Conservation (phyloP, 35 echinoderm and acorn worm species). For the Lytechinus pictus region DNA sequence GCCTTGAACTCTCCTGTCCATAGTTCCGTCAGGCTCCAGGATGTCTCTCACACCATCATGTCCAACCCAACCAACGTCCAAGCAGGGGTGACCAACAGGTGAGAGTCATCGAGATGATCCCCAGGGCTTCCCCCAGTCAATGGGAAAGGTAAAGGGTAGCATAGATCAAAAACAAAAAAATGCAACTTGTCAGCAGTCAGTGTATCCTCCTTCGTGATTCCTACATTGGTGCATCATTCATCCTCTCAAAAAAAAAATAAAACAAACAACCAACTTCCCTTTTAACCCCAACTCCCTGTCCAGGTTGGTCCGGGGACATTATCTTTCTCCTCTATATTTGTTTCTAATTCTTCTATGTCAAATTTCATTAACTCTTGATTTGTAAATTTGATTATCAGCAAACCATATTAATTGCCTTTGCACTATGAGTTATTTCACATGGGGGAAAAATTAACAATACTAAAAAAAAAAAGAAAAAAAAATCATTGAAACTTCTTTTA, state of each 20-base stretch:
- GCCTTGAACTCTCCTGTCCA: slow-evolving; percentile 40
- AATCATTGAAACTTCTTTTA: not conserved
- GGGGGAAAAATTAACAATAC: too few species aligned
- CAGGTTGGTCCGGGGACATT: not conserved
- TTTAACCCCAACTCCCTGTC: not conserved
- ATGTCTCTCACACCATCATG: slow-evolving; percentile 24
- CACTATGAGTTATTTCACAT: not conserved
- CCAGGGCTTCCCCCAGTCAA: not conserved
- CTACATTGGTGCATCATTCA: slow-evolving; percentile 31
- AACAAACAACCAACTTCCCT: not conserved
- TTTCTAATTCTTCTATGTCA: not conserved
- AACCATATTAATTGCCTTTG: not conserved
- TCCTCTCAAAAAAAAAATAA: not conserved
- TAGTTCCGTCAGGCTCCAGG: slow-evolving; percentile 45
- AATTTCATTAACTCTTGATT: not conserved
- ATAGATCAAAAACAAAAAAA: not conserved
- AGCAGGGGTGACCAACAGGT: slow-evolving; percentile 38
- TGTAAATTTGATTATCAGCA: not conserved
- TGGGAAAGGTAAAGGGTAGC: slow-evolving; percentile 54
- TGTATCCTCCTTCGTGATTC: not conserved
- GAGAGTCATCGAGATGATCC: slow-evolving; percentile 13
- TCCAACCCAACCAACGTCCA: slow-evolving; percentile 46
- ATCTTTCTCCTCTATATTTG: not conserved
- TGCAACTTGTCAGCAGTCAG: slow-evolving; percentile 26
- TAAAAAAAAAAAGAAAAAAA: too few species aligned